Conservation (phyloP, 2,113 vertebrate genomes). For the Chinchilla lanigera region DNA sequence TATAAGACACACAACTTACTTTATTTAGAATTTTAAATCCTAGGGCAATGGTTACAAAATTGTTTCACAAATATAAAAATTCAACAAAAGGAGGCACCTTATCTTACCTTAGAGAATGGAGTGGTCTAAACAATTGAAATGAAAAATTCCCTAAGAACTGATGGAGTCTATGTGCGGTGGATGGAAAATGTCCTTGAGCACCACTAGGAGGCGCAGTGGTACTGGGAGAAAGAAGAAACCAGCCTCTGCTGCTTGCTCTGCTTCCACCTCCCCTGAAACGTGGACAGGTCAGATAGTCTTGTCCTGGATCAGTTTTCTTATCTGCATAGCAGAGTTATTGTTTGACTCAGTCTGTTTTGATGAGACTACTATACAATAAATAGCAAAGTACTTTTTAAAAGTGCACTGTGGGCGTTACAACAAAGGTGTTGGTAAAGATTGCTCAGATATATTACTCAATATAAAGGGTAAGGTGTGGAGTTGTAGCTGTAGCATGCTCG, state of each 20-base stretch:
- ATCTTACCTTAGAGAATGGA: not conserved
- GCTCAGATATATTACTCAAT: not conserved
- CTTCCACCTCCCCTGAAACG: not conserved
- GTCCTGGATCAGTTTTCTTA: not conserved
- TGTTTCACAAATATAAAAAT: not conserved
- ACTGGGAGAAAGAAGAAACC: conserved; percentile 42
- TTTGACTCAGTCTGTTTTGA: not conserved
- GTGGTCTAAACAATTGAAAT: not conserved
- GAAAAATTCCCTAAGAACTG: not conserved
- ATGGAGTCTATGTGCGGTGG: not conserved
- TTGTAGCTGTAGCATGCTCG: not conserved
- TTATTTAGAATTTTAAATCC: conserved; percentile 15
- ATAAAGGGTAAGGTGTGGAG: not conserved
- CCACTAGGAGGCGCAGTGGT: conserved; percentile 71
- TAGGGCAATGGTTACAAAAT: not conserved
- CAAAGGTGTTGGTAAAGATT: not conserved
- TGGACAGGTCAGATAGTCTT: conserved; percentile 14
- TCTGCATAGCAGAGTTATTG: conserved; percentile 8
- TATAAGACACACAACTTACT: not conserved
- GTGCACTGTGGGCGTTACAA: not conserved
- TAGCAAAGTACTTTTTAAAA: conserved; percentile 10
- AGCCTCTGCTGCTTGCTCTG: fast-evolving
- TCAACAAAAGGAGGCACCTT: not conserved
- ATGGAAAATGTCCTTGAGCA: not conserved
- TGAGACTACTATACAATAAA: conserved; percentile 10